phyloP scores from a whole-genome alignment of 2,888 invertebrate genomes.

The Eristalinus sepulchralis region DNA sequence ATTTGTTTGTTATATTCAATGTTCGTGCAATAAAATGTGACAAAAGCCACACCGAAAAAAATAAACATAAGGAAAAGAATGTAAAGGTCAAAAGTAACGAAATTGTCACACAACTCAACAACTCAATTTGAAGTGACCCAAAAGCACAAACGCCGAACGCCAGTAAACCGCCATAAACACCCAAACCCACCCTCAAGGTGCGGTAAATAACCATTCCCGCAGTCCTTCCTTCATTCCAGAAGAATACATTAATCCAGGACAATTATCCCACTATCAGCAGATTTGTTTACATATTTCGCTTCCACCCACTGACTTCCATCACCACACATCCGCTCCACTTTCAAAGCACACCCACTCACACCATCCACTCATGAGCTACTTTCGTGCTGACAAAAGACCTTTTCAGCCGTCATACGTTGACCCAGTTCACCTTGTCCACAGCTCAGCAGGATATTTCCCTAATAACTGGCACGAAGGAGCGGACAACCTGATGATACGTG shows the following conservation, averaged over 20 bases:
- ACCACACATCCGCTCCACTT: background rate
- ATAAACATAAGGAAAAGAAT: too few relatives aligned
- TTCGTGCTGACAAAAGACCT: conserved; percentile 6
- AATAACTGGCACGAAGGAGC: conserved; percentile 18
- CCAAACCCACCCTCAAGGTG: background rate
- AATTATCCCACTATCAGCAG: background rate
- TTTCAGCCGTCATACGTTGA: conserved; percentile 20
- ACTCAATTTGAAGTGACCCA: background rate
- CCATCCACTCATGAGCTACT: background rate
- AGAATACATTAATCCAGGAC: background rate
- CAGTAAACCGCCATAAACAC: background rate
- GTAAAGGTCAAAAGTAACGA: too few relatives aligned
- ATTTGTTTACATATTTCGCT: background rate
- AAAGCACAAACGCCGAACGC: background rate
- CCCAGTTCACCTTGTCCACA: conserved; percentile 14
- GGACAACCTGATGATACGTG: conserved; percentile 6
- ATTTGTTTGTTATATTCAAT: too few relatives aligned
- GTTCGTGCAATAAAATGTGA: too few relatives aligned
- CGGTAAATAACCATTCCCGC: background rate
- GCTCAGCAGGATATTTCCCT: conserved; percentile 2
- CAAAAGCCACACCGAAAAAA: too few relatives aligned
- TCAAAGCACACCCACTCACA: background rate
- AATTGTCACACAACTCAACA: too few relatives aligned
- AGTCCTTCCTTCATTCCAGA: background rate
- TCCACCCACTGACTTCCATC: background rate